Evolutionary conservation across 2,797 vertebrate species (phyloP).

Genomic region (Euphonia xanthogaster): DNA sequence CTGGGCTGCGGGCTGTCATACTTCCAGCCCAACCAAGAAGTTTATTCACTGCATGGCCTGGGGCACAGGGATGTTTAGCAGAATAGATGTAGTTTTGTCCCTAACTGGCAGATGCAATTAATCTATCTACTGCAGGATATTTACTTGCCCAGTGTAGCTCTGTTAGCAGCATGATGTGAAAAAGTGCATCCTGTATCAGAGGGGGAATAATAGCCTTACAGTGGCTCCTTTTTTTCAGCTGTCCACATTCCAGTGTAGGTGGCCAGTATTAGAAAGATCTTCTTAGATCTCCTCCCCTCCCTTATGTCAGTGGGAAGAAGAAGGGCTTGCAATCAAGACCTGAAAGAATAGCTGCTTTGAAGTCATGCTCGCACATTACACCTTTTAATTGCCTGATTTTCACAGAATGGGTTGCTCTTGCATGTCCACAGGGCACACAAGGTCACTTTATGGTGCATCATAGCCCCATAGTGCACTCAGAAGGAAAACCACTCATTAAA

Average conservation of each 20-base stretch:
- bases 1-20: background rate
- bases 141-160: background rate
- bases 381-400: conserved; percentile 53
- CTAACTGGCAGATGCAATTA: conserved; percentile 1
- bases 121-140: background rate
- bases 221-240: background rate
- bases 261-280: background rate
- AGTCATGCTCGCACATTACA: background rate
- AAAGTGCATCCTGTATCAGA: background rate
- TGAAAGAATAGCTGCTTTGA: conserved; percentile 28
- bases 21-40: background rate
- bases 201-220: background rate
- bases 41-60: background rate
- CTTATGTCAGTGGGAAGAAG: background rate
- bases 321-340: background rate
- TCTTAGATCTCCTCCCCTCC: background rate
- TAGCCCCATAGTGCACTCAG: conserved; percentile 8
- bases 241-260: background rate
- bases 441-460: conserved; percentile 53
- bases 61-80: background rate
- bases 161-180: background rate
- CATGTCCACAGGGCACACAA: conserved; percentile 20
- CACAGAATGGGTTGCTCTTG: background rate
- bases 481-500: conserved; percentile 58
- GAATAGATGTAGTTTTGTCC: background rate